Evolutionary conservation across 2,797 vertebrate genomes (phyloP).

Genomic region (Pyrrhura leucotis): DNA sequence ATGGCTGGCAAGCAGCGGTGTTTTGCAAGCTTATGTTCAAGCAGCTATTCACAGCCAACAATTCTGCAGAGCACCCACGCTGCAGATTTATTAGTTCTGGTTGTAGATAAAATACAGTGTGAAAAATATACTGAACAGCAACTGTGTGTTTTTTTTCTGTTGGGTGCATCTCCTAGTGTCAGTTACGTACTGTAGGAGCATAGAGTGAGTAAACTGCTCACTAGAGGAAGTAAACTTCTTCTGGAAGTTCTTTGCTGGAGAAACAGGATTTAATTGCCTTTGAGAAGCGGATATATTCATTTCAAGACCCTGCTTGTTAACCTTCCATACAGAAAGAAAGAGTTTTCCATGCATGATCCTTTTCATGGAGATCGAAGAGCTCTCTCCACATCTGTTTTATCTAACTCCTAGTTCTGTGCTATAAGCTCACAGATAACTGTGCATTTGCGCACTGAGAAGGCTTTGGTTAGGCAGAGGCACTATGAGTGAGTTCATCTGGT

Average conservation of each 20-base stretch:
- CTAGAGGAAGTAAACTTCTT: neutral
- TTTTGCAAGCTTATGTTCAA: neutral
- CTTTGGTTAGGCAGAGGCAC: neutral
- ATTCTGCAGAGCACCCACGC: neutral
- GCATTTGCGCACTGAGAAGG: neutral
- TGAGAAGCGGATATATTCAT: neutral
- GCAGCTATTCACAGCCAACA: neutral
- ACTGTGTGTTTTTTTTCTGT: neutral
- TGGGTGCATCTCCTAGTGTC: neutral
- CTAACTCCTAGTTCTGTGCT: neutral
- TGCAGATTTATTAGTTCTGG: neutral
- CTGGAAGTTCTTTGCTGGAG: neutral
- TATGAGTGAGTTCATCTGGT: neutral
- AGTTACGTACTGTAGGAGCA: neutral
- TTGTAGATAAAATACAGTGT: neutral
- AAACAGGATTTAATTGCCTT: neutral
- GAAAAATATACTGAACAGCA: neutral
- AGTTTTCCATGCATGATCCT: neutral
- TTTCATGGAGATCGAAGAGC: neutral
- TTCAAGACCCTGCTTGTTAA: neutral
- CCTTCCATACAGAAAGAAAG: neutral
- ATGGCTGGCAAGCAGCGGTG: fast-evolving
- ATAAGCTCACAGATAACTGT: neutral
- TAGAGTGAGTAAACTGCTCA: neutral
- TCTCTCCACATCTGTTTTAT: neutral